Evolutionary conservation across 1,140 invertebrate species (phyloP).

Genomic region (Drosophila pseudoobscura): DNA sequence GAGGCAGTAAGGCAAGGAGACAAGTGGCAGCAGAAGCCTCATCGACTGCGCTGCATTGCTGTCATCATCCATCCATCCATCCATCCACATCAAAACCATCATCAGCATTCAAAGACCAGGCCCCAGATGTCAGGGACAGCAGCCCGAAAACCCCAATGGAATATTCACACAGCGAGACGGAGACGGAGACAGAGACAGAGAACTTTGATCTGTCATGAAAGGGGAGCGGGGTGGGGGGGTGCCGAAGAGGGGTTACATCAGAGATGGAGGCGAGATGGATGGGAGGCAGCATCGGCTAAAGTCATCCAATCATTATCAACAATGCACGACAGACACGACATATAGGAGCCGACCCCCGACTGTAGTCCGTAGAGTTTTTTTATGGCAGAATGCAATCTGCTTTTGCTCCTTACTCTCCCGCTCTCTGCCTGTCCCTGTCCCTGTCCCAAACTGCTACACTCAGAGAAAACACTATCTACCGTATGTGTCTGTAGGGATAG

Average conservation of each 20-base stretch:
- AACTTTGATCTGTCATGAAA: constrained; percentile 10
- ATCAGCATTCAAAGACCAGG: constrained; percentile 10
- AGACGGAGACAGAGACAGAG: not conserved
- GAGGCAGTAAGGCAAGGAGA: constrained; percentile 10
- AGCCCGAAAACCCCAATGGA: constrained; percentile 18
- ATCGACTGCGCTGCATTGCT: constrained; percentile 3
- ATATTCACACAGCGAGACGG: not conserved
- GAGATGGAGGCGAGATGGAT: not conserved
- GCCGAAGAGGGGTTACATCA: not conserved
- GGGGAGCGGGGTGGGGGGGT: not conserved
- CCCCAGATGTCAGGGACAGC: constrained; percentile 56
- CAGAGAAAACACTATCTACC: no score
- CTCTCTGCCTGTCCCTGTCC: no score
- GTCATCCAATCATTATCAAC: constrained; percentile 28
- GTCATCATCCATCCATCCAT: constrained; percentile 21
- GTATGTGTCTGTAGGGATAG: no score
- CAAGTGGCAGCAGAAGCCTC: not conserved
- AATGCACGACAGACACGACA: constrained; percentile 2
- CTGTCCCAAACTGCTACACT: no score
- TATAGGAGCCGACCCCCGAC: constrained; percentile 13
- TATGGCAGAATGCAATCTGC: constrained; percentile 5
- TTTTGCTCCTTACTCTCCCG: no score
- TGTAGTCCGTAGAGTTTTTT: no score
- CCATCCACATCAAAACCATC: not conserved
- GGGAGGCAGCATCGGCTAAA: not conserved